Evolutionary conservation across 2,113 vertebrate genomes (phyloP), one percentile per base, ranked within the genome.

Genomic region (Istiophorus platypterus): DNA sequence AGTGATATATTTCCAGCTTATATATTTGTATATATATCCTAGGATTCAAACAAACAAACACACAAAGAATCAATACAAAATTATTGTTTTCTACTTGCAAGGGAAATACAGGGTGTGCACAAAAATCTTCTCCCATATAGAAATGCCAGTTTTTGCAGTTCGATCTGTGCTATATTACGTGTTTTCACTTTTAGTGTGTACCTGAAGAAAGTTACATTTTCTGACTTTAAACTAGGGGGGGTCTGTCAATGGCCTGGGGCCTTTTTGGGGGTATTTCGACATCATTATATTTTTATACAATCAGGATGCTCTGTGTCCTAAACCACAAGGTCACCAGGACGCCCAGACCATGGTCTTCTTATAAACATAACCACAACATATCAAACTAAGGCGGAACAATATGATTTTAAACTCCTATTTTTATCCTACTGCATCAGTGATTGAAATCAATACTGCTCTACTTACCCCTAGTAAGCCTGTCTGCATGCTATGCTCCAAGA

Each of bases 401-500:
- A 41, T 5, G 2, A 45, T 14, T 27, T 49, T 11, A 27, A 34
- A 63, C 17, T 20, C 26, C 7, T 34, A 68, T 39, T 26, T 57
- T n/a, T 27, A 14, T 37, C 42, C 17, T 26, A 11, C 24, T 57
- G 7, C 12, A 52, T 57, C 5, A 37, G 34, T n/a, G n/a, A n/a
- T 18, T 9, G 8, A 13, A n/a, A 58, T 45, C 11, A 57, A 5
- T 22, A 41, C 2, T 18, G 3, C 63, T 41, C 14, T 51, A 72
- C 72, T 82, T 47, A 88, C 84, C 68, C 1, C 31, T 78, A 4
- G 29, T 3, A 39, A 31, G 22, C 34, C 41, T 2, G 29, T 66
- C 39, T 37, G 64, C 27, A 45, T 10, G 10, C 17, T 9, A 37
- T 29, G 41, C 56, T 76, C n/a, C 20, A 15, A 31, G 0, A 20